These are phyloP conservation scores for Acleris literana DNA, from an alignment of 2,888 invertebrate species.

Conservation along the genomic window DNA sequence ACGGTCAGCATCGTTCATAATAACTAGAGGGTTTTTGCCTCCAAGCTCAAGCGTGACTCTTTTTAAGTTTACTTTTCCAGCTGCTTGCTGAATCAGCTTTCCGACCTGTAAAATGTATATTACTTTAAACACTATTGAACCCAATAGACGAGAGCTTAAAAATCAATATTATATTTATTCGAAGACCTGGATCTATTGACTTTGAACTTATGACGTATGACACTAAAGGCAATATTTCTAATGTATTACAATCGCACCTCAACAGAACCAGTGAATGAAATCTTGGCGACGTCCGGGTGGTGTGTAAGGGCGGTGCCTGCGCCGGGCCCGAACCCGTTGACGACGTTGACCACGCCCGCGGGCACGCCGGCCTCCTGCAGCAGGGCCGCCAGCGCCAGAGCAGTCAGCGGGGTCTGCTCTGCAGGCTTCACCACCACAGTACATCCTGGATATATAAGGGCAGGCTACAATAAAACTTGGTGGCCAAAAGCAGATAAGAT, in stretches of 20 bases:
- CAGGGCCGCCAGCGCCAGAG: slow-evolving; percentile 91
- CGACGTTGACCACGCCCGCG: slow-evolving; percentile 93
- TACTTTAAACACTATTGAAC: background rate
- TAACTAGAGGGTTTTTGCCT: slow-evolving; percentile 93
- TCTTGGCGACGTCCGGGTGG: slow-evolving; percentile 90
- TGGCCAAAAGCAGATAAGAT: no score
- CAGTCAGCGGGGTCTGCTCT: slow-evolving; percentile 96
- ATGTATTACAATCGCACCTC: slow-evolving; percentile 48
- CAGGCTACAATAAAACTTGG: no score
- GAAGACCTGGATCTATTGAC: no score
- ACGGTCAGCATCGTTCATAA: slow-evolving; percentile 91
- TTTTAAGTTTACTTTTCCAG: slow-evolving; percentile 91
- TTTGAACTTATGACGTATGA: no score
- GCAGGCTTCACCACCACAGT: slow-evolving; percentile 95
- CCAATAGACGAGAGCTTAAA: background rate
- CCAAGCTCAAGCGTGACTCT: slow-evolving; percentile 92
- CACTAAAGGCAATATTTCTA: background rate
- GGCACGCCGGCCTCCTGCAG: slow-evolving; percentile 95
- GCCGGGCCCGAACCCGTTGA: slow-evolving; percentile 91
- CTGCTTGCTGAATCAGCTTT: slow-evolving; percentile 85
- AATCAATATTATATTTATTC: background rate
- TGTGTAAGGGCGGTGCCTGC: slow-evolving; percentile 90
- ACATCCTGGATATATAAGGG: slow-evolving; percentile 77
- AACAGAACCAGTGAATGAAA: slow-evolving; percentile 87
- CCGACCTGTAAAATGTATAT: slow-evolving; percentile 64